Evolutionary conservation across 92 coral and sea anemone species (phyloP), one percentile per base, ranked within the genome.

Genomic region (Blastomussa wellsi): DNA sequence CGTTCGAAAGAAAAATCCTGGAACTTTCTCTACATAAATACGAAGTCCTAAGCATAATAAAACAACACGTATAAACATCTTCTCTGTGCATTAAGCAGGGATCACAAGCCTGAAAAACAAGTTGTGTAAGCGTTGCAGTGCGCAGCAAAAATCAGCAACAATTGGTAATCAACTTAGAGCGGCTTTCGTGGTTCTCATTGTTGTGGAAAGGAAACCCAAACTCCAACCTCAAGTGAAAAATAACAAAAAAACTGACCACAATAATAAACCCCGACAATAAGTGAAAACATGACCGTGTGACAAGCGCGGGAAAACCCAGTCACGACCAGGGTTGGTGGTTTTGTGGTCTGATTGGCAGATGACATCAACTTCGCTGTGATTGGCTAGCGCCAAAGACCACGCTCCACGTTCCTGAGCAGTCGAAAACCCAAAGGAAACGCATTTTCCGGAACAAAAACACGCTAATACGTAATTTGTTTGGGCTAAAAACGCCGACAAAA

Each of bases 91-190:
- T 14, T 53, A n/a, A 33, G 4, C 81, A 20, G 35, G 13, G 24
- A 8, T 37, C 42, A 3, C 29, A 19, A 77, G 62, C 15, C 48
- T 53, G 74, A 38, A 60, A 22, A 12, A 39, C 10, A 62, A 38
- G 15, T 29, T 79, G 26, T 24, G 44, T 7, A 7, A 44, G 11
- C 11, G 49, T 44, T 3, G 49, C 49, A 3, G 10, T 51, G n/a
- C n/a, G n/a, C n/a, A n/a, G n/a, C 31, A 48, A 49, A 68, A 29
- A 41, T 31, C n/a, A 79, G 33, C 44, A 32, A 16, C 70, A 70
- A 36, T 37, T 82, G 79, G 57, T 35, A 24, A 36, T 68, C 78
- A 28, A 51, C 69, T 81, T 68, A 31, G 65, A 16, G 69, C 41
- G 74, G 44, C 1, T 32, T 16, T 32, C 74, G 10, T 4, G 37